A percentile compares a stretch with the other conserved stretches of the same genome.
These are phyloP conservation scores for Macrotis lagotis DNA, from an alignment of 2,113 vertebrate genomes.

Conservation along the genomic window DNA sequence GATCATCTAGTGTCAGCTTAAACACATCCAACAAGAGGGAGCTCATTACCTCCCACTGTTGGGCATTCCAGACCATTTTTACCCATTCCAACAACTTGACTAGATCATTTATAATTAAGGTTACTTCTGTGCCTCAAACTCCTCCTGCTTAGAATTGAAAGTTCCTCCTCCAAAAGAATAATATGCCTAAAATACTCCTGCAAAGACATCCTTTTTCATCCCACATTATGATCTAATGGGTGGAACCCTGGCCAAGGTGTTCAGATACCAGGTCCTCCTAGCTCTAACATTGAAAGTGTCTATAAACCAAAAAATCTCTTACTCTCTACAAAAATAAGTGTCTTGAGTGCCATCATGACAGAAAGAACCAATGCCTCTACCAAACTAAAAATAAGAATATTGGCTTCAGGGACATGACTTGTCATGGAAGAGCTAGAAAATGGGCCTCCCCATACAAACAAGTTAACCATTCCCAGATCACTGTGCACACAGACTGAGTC, in stretches of 20 bases:
- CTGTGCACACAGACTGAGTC: fast-evolving
- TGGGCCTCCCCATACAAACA: neutral
- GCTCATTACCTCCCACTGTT: neutral
- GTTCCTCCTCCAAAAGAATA: neutral
- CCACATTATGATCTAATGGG: neutral
- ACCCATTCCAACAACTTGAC: neutral
- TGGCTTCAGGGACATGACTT: neutral
- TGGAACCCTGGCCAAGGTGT: neutral
- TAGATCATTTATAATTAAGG: neutral
- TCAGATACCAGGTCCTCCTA: neutral
- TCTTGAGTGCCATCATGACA: neutral
- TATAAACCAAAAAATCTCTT: neutral
- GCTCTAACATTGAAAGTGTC: neutral
- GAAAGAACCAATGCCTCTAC: neutral
- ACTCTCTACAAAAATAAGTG: neutral
- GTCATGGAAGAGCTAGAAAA: too few species aligned
- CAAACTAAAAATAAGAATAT: neutral
- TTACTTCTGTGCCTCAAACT: neutral
- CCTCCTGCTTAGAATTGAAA: neutral
- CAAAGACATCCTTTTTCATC: neutral
- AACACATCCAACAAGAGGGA: neutral
- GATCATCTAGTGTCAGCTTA: neutral
- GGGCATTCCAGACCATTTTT: neutral
- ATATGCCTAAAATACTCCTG: neutral
- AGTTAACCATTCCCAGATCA: neutral